Base-by-base conservation (phyloP, 2,113 vertebrate species). In the Bufo bufo region DNA sequence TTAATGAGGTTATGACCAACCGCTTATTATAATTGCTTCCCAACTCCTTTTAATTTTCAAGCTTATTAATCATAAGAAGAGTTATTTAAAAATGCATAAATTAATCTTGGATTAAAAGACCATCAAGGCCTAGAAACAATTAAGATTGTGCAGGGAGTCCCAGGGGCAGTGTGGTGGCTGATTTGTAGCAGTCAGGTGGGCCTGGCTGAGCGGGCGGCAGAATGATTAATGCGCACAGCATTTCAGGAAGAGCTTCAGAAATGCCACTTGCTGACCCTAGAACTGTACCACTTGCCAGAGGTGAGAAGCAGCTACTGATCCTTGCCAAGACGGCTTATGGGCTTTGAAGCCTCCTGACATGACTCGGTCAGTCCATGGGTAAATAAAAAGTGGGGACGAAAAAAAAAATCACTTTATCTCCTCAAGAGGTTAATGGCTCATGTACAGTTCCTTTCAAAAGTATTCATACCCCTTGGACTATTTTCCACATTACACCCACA, bases 81-180 rank as follows among this genome's bases (percentile, higher is more conserved):
- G 97, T 99, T 99, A 99, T 99, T 99, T 99, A 99, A 99, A 99
- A 99, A 96, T 95, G 96, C 97, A 98, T 98, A 97, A 98, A 99
- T 99, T 98, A 99, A 99, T 99, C 97, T 98, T 98, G 96, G 96
- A 99, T 99, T 99, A 98, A 98, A 97, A 96, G 96, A 95, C 97
- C 96, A 97, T 99, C 96, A 98, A 97, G 96, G 96, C 95, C 96
- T 96, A 95, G 96, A 97, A 98, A 98, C 97, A 99, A 98, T 99
- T 99, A 99, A 98, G 97, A 96, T 97, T 97, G 96, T 96, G 95
- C 97, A 95, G 96, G 95, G 98, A 98, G 97, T 99, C 97, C 97
- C 97, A 94, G 94, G 97, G 97, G 97, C 95, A 95, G 95, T 93
- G 94, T 94, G 95, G 97, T 96, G 94, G 97, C 96, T 97, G 96